phyloP scores from a whole-genome alignment of 2,888 invertebrate species.

The Nysson spinosus region DNA sequence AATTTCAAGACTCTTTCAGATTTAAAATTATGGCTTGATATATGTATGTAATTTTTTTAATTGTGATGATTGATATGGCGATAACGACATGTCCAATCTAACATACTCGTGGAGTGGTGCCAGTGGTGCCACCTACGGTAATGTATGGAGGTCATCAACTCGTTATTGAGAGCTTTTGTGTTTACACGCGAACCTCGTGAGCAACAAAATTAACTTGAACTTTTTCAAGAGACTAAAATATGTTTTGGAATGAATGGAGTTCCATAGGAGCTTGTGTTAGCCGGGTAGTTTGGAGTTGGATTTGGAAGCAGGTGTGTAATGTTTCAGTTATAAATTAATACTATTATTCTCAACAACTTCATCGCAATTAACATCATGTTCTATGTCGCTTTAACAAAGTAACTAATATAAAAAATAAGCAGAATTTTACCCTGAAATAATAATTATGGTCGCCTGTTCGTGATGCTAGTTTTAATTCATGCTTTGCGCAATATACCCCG shows the following conservation, averaged over 20 bases:
- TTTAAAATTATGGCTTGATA: constrained; percentile 26
- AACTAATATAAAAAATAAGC: background rate
- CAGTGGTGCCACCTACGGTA: constrained; percentile 61
- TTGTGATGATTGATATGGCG: constrained; percentile 26
- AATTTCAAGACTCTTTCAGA: background rate
- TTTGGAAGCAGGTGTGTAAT: constrained; percentile 53
- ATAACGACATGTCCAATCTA: constrained; percentile 36
- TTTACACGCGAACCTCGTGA: constrained; percentile 30
- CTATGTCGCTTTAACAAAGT: background rate
- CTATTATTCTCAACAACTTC: background rate
- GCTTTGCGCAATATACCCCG: no score
- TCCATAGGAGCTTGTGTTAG: constrained; percentile 52
- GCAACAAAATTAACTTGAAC: constrained; percentile 1
- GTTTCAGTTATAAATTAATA: constrained; percentile 22
- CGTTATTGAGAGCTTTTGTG: constrained; percentile 35
- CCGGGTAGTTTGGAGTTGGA: constrained; percentile 47
- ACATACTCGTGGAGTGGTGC: constrained; percentile 52
- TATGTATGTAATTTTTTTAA: background rate
- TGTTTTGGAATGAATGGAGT: constrained; percentile 63
- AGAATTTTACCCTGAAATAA: no score
- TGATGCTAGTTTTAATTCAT: no score
- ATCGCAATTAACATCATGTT: no score
- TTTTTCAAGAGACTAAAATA: constrained; percentile 30
- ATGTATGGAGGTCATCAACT: constrained; percentile 53
- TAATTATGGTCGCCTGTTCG: no score